phyloP scores from a whole-genome alignment of 2,888 invertebrate species.

The Drosophila borborema region DNA sequence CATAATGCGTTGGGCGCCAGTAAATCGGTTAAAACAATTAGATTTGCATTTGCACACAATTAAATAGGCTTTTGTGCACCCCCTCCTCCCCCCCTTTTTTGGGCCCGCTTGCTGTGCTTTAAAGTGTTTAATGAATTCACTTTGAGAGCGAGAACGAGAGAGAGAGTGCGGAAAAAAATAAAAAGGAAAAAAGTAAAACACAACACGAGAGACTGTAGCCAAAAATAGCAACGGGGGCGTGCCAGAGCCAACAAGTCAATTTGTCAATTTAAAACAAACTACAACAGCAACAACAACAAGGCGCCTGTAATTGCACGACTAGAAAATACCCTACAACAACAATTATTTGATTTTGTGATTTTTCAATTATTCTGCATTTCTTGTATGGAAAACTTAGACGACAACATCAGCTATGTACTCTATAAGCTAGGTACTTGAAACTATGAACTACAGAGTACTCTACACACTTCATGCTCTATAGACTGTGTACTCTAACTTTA shows the following conservation, averaged over 20 bases:
- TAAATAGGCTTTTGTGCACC: constrained; percentile 14
- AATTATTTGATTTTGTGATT: not conserved
- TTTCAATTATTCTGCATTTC: not conserved
- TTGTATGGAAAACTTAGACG: not conserved
- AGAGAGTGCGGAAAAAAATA: not conserved
- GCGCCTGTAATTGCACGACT: no score
- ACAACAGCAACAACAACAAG: constrained; percentile 18
- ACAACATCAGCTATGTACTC: no score
- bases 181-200: not conserved
- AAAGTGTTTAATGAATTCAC: constrained; percentile 67
- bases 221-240: constrained; percentile 51
- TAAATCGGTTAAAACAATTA: constrained; percentile 48
- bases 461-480: no score
- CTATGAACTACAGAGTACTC: no score
- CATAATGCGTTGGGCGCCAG: constrained; percentile 23
- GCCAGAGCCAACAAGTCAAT: constrained; percentile 66
- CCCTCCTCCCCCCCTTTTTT: no score
- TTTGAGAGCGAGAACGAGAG: constrained; percentile 23
- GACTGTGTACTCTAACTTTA: no score
- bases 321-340: not conserved
- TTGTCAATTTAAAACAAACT: constrained; percentile 73
- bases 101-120: constrained; percentile 31
- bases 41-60: constrained; percentile 34
- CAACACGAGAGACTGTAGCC: constrained; percentile 19
- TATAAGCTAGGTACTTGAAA: no score